Conservation (phyloP, 1,140 invertebrate species). For the Papilio helenus region DNA sequence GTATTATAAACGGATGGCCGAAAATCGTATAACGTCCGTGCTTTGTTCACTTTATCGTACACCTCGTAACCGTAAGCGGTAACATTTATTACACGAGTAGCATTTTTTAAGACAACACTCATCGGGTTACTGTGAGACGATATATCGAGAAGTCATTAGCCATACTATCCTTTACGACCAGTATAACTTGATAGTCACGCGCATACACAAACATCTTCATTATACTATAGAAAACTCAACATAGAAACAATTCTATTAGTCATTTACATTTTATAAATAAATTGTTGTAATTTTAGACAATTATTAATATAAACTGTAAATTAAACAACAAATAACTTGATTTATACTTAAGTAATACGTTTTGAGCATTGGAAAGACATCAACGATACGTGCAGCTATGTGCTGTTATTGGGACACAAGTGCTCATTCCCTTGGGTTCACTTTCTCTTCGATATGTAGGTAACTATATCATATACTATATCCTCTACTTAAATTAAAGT, state of each 20-base stretch:
- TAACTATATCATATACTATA: slow-evolving; percentile 44
- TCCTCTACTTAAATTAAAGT: neutral
- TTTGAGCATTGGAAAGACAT: slow-evolving; percentile 48
- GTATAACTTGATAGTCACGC: slow-evolving; percentile 17
- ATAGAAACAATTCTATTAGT: neutral
- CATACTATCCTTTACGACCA: slow-evolving; percentile 28
- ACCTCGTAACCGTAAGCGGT: slow-evolving; percentile 63
- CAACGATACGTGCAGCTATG: slow-evolving; percentile 47
- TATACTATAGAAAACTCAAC: neutral
- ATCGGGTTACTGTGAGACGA: slow-evolving; percentile 37
- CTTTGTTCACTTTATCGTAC: slow-evolving; percentile 74
- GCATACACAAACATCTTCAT: slow-evolving; percentile 5
- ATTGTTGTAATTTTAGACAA: neutral
- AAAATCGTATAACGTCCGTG: slow-evolving; percentile 77
- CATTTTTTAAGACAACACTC: slow-evolving; percentile 55
- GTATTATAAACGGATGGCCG: slow-evolving; percentile 75
- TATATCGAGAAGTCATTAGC: slow-evolving; percentile 41
- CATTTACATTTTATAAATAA: neutral
- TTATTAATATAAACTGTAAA: neutral
- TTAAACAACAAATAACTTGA: neutral
- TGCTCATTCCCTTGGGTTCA: slow-evolving; percentile 53
- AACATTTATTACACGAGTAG: slow-evolving; percentile 54
- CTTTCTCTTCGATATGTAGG: slow-evolving; percentile 57
- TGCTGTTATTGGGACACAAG: neutral
- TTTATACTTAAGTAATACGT: slow-evolving; percentile 25